A percentile compares a stretch with the other conserved stretches of the same genome.
Evolutionary conservation across 2,797 vertebrate genomes (phyloP).

Genomic region (Pseudochaenichthys georgianus): DNA sequence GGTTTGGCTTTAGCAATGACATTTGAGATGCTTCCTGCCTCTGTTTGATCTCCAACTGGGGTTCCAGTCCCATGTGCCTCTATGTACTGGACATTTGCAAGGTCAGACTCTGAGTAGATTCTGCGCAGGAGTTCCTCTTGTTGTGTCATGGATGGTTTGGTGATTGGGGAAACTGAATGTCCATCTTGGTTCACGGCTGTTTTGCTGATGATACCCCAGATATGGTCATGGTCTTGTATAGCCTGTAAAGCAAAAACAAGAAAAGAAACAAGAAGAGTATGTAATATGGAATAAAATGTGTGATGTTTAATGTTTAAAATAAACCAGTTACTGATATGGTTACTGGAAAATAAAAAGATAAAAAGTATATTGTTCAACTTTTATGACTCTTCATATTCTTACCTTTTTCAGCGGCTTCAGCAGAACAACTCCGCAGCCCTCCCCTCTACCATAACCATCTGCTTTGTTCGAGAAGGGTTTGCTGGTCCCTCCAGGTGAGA

Average conservation of each 20-base stretch:
- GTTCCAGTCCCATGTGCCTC: conserved; percentile 90
- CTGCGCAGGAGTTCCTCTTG: conserved; percentile 86
- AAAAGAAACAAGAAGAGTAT: not conserved
- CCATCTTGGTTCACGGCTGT: conserved; percentile 90
- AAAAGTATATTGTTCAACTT: not conserved
- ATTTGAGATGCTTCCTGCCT: conserved; percentile 85
- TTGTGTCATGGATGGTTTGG: conserved; percentile 82
- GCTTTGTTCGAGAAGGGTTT: conserved; percentile 89
- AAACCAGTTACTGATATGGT: not conserved
- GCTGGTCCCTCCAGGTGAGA: conserved; percentile 89
- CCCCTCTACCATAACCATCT: conserved; percentile 90
- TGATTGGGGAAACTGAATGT: conserved; percentile 80
- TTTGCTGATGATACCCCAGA: conserved; percentile 89
- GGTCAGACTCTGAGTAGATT: conserved; percentile 81
- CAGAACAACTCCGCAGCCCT: conserved; percentile 88
- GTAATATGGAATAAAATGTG: too few species aligned
- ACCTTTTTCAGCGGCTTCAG: conserved; percentile 86
- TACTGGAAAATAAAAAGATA: not conserved
- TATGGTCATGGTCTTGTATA: conserved; percentile 83
- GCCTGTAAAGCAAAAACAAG: conserved; percentile 76
- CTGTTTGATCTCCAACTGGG: conserved; percentile 83
- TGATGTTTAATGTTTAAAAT: not conserved
- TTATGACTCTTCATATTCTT: conserved; percentile 6
- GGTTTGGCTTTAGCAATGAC: conserved; percentile 79
- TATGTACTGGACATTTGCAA: conserved; percentile 84